A percentile compares a stretch with the other conserved stretches of the same genome.
Conservation (phyloP, 2,888 invertebrate species). For the Peribatodes rhomboidaria region DNA sequence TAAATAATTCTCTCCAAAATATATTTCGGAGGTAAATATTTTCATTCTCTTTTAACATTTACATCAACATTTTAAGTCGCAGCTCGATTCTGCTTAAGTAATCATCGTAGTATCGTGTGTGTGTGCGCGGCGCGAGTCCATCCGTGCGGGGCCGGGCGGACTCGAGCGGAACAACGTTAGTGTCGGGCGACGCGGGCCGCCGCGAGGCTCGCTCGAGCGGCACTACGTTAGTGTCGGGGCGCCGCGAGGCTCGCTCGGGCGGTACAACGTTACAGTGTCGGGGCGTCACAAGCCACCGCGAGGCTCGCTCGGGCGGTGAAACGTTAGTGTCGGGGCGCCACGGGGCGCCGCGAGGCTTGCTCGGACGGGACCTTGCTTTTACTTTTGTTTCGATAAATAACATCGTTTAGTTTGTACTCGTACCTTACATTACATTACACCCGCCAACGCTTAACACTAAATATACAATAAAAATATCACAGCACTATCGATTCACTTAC, state of each 20-base stretch:
- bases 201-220: no score
- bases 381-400: slow-evolving; percentile 61
- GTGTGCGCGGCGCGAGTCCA: slow-evolving; percentile 22
- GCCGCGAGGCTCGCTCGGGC: slow-evolving; percentile 5
- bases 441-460: slow-evolving; percentile 76
- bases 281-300: no score
- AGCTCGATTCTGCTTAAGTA: slow-evolving; percentile 64
- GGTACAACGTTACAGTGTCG: no score
- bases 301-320: no score
- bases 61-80: slow-evolving; percentile 69
- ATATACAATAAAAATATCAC: slow-evolving; percentile 86
- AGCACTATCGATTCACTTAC: slow-evolving; percentile 86
- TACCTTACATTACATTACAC: slow-evolving; percentile 75
- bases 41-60: slow-evolving; percentile 68
- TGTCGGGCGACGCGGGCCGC: no score
- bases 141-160: slow-evolving; percentile 11
- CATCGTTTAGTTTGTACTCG: slow-evolving; percentile 79
- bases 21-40: slow-evolving; percentile 82
- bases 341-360: background rate
- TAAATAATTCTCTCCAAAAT: slow-evolving; percentile 86
- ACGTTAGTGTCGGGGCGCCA: slow-evolving; percentile 34
- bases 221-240: no score
- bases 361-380: slow-evolving; percentile 31
- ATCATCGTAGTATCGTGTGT: slow-evolving; percentile 58
- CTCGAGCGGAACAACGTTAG: no score